These are phyloP conservation scores for Temnothorax rugatulus DNA, from an alignment of 2,888 invertebrate genomes.

Conservation along the genomic window DNA sequence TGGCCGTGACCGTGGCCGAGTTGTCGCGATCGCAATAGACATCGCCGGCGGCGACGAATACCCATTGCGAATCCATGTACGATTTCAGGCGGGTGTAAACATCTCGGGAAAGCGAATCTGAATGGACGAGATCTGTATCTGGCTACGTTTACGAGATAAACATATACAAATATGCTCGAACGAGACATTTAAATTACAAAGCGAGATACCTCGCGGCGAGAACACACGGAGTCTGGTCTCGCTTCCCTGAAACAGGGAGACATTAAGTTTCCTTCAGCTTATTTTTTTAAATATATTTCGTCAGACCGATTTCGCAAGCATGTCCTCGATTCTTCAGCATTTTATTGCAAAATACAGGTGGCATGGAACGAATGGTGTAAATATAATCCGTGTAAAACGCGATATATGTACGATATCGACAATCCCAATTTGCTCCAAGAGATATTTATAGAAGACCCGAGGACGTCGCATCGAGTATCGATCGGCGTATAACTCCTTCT, in stretches of 20 bases:
- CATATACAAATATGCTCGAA: not conserved
- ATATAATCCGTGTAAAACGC: not conserved
- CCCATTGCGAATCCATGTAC: not conserved
- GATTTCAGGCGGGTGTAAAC: not conserved
- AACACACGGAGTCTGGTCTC: too few species aligned
- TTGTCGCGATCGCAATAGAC: constrained; percentile 48
- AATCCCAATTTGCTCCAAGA: not conserved
- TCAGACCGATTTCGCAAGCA: not conserved
- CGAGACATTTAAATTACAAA: too few species aligned
- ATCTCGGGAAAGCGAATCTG: not conserved
- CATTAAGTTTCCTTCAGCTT: too few species aligned
- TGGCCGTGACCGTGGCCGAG: constrained; percentile 72
- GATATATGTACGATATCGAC: not conserved
- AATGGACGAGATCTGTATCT: not conserved
- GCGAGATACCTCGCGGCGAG: too few species aligned
- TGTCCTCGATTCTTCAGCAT: not conserved
- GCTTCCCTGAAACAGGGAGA: too few species aligned
- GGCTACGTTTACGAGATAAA: not conserved
- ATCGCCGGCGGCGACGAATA: not conserved
- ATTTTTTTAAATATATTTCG: too few species aligned
- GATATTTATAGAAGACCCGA: not conserved
- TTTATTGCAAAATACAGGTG: not conserved
- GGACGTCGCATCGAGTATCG: not conserved
- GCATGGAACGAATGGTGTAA: not conserved
- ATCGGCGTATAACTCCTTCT: not conserved